phyloP scores from a whole-genome alignment of 2,797 vertebrate genomes.

The Mus caroli region DNA sequence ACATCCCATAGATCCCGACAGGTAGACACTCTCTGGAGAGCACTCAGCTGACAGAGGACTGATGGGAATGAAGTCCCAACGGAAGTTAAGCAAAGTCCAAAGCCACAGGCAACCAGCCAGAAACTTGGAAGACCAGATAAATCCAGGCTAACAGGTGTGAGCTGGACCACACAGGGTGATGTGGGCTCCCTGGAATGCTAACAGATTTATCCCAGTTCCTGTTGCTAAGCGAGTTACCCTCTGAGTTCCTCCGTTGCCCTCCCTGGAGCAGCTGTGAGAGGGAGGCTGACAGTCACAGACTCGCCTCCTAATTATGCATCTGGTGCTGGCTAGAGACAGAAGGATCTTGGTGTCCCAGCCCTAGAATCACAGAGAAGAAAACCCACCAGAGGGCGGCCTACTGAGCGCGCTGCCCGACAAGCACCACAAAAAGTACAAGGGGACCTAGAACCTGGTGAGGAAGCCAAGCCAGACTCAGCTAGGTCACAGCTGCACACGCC shows the following conservation, averaged over 20 bases:
- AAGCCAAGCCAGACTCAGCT: background rate
- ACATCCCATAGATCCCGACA: background rate
- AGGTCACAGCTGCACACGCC: accelerated
- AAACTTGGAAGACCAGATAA: background rate
- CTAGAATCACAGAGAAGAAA: background rate
- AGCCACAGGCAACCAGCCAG: background rate
- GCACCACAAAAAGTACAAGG: background rate
- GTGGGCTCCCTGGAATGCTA: background rate
- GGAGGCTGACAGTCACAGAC: background rate
- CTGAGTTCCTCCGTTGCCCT: background rate
- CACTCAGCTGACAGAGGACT: background rate
- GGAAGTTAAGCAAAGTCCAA: background rate
- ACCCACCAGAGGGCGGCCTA: background rate
- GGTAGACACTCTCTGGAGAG: background rate
- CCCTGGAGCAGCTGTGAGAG: background rate
- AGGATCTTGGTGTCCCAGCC: background rate
- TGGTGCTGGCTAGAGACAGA: background rate
- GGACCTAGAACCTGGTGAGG: background rate
- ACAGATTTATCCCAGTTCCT: background rate
- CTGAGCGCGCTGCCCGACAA: background rate
- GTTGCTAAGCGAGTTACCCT: background rate
- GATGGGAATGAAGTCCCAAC: background rate
- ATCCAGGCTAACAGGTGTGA: background rate
- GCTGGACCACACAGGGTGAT: background rate
- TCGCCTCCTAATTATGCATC: background rate